Conservation (phyloP, 2,888 invertebrate species). For the Caenorhabditis panamensis region DNA sequence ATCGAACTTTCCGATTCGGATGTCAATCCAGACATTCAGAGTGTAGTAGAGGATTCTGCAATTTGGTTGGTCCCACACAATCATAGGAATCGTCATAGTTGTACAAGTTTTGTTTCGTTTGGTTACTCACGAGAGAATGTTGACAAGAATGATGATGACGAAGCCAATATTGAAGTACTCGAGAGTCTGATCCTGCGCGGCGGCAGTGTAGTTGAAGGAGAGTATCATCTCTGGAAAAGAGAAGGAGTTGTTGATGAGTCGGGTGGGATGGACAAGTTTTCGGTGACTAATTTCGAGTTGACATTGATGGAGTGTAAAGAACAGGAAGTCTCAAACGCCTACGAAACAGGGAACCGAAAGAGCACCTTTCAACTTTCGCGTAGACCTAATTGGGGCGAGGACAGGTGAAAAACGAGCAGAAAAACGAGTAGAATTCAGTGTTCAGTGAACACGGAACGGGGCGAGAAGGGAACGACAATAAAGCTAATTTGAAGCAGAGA, state of each 20-base stretch:
- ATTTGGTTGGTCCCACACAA: no score
- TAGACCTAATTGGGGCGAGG: no score
- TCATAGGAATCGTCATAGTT: no score
- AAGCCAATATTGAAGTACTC: slow-evolving; percentile 25
- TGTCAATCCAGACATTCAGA: slow-evolving; percentile 48
- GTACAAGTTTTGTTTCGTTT: neutral
- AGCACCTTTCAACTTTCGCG: no score
- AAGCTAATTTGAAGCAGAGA: slow-evolving; percentile 25
- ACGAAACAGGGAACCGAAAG: neutral
- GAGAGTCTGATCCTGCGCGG: slow-evolving; percentile 29
- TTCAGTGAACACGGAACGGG: no score
- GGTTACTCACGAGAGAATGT: slow-evolving; percentile 30
- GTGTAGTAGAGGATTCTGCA: slow-evolving; percentile 51
- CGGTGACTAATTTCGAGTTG: neutral
- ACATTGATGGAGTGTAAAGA: neutral
- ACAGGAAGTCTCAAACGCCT: neutral
- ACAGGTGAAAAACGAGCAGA: neutral
- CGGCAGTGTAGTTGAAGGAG: slow-evolving; percentile 49
- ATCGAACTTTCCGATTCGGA: slow-evolving; percentile 52
- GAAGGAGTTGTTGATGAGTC: no score
- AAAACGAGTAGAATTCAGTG: no score
- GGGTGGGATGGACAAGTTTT: no score
- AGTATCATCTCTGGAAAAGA: slow-evolving; percentile 44
- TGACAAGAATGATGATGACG: slow-evolving; percentile 30
- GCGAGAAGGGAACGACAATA: slow-evolving; percentile 15